These are phyloP conservation scores for Falco concolor DNA, from an alignment of 2,797 vertebrate genomes.

Conservation along the genomic window DNA sequence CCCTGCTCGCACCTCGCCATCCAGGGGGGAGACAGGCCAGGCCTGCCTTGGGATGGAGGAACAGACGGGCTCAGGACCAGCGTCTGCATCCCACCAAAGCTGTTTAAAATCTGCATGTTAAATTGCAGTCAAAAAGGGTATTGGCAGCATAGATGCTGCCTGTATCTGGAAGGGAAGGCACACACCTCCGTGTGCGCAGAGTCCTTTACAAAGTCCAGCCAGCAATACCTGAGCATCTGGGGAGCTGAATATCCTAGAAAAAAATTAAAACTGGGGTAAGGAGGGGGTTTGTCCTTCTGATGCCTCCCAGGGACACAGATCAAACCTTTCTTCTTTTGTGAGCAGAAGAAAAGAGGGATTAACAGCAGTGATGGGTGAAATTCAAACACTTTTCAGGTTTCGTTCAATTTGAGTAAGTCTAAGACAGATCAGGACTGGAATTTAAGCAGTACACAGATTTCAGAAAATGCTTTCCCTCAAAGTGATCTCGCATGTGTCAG, in stretches of 20 bases:
- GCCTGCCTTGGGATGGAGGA: background rate
- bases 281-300: background rate
- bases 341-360: background rate
- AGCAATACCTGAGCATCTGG: background rate
- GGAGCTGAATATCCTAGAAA: background rate
- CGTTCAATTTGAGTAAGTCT: background rate
- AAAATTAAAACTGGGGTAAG: background rate
- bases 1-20: background rate
- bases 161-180: background rate
- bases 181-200: background rate
- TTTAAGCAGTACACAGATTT: background rate
- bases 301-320: background rate
- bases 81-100: accelerated
- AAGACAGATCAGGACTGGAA: background rate
- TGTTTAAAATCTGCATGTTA: background rate
- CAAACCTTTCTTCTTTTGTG: background rate
- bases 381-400: conserved; percentile 15
- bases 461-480: background rate
- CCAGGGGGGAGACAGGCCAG: accelerated
- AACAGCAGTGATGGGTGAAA: background rate
- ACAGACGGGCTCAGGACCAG: accelerated
- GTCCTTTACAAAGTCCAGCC: background rate
- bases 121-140: accelerated
- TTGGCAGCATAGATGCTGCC: background rate
- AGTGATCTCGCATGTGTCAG: background rate